A percentile compares a stretch with the other conserved stretches of the same genome.
These are phyloP conservation scores for Trididemnum nubilum DNA, from an alignment of 23 tunicate species.

Conservation along the genomic window DNA sequence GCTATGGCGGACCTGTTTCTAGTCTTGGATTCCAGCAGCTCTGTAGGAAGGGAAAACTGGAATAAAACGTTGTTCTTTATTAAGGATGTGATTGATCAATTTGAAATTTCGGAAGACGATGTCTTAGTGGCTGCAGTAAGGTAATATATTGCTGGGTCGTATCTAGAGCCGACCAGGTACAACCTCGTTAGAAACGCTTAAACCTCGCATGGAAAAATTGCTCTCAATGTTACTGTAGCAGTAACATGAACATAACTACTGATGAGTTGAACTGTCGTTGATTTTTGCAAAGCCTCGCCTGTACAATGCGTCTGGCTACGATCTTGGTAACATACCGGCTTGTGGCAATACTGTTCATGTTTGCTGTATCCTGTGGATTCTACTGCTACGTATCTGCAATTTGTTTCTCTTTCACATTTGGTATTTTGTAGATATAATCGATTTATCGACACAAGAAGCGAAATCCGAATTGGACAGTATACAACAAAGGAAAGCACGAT, in stretches of 20 bases:
- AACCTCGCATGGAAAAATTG: too few species aligned
- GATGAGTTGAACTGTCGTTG: too few species aligned
- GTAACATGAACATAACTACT: too few species aligned
- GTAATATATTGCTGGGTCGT: constrained; percentile 22
- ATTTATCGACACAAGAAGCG: constrained; percentile 59
- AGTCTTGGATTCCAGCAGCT: constrained; percentile 92
- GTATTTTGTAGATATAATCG: constrained; percentile 67
- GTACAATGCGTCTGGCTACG: too few species aligned
- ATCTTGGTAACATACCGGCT: too few species aligned
- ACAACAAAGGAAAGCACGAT: constrained; percentile 41
- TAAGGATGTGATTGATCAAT: constrained; percentile 63
- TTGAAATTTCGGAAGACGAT: constrained; percentile 63
- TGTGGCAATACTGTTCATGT: too few species aligned
- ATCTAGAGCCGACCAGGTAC: not conserved
- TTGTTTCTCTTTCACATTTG: too few species aligned
- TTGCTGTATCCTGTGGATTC: too few species aligned
- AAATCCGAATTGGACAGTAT: constrained; percentile 73
- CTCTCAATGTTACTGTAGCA: too few species aligned
- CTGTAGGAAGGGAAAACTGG: constrained; percentile 93
- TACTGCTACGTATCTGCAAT: too few species aligned
- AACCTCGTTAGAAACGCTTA: too few species aligned
- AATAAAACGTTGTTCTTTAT: constrained; percentile 74
- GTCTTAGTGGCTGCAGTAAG: constrained; percentile 79
- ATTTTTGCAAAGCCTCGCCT: too few species aligned
- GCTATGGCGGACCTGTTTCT: constrained; percentile 73